These are phyloP conservation scores for Berghia stephanieae DNA, from an alignment of 1,140 invertebrate species.

Conservation along the genomic window DNA sequence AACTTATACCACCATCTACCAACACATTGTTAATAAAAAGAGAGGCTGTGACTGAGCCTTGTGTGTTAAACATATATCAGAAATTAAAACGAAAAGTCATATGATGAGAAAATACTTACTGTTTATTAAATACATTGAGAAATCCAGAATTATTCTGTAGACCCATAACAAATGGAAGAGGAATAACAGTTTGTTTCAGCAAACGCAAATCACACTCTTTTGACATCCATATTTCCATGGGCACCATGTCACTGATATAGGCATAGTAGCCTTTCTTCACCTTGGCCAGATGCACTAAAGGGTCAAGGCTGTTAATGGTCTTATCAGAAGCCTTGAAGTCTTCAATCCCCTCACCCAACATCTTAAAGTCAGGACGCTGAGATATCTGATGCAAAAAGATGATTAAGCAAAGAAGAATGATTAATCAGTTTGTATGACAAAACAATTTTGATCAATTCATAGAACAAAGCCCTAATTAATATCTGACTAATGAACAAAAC, in stretches of 20 bases:
- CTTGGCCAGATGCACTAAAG: not conserved
- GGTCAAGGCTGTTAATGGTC: not conserved
- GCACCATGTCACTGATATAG: not conserved
- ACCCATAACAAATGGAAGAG: not conserved
- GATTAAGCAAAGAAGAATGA: too few species aligned
- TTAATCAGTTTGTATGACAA: too few species aligned
- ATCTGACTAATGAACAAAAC: too few species aligned
- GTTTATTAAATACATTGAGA: not conserved
- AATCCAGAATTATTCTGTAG: not conserved
- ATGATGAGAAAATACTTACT: too few species aligned
- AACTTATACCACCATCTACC: too few species aligned
- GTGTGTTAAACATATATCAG: too few species aligned
- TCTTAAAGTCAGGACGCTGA: not conserved
- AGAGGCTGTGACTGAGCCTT: too few species aligned
- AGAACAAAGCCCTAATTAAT: too few species aligned
- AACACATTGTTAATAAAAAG: too few species aligned
- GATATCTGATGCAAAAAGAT: not conserved
- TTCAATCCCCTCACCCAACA: not conserved
- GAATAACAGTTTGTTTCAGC: not conserved
- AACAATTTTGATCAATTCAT: too few species aligned
- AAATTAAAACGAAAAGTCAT: too few species aligned
- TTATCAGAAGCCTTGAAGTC: not conserved
- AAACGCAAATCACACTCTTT: not conserved
- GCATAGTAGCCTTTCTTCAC: not conserved
- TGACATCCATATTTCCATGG: not conserved